Conservation (phyloP, 2,888 invertebrate species). For the Drosophila sordidapex region DNA sequence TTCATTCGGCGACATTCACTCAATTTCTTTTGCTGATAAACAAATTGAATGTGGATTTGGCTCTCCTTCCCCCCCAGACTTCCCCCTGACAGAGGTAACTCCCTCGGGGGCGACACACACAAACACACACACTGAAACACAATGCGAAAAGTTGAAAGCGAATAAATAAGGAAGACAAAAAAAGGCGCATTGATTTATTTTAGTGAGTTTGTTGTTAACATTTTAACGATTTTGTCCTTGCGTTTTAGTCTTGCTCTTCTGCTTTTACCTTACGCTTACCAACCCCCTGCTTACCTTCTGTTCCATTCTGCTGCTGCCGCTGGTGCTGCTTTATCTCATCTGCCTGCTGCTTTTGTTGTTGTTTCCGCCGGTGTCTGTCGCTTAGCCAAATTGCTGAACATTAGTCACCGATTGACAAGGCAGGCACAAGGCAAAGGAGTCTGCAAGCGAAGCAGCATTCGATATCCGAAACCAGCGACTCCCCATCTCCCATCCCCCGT, state of each 20-base stretch:
- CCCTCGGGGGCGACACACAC: slow-evolving; percentile 40
- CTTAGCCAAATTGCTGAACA: slow-evolving; percentile 80
- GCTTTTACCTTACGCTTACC: neutral
- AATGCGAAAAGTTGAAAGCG: slow-evolving; percentile 71
- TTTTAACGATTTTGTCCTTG: slow-evolving; percentile 81
- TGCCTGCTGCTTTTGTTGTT: slow-evolving; percentile 38
- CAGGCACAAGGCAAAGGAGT: slow-evolving; percentile 37
- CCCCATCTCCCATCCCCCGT: too few species aligned
- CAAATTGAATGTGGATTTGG: slow-evolving; percentile 82
- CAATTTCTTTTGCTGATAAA: slow-evolving; percentile 81
- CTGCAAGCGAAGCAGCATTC: slow-evolving; percentile 45
- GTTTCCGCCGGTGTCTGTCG: slow-evolving; percentile 74
- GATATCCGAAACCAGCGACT: slow-evolving; percentile 21
- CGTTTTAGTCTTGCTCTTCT: slow-evolving; percentile 57
- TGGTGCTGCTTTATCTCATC: slow-evolving; percentile 19
- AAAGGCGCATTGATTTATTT: slow-evolving; percentile 79
- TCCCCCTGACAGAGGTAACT: slow-evolving; percentile 3
- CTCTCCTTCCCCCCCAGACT: neutral
- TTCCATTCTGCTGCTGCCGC: neutral
- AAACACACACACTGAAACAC: slow-evolving; percentile 15
- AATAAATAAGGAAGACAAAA: slow-evolving; percentile 69
- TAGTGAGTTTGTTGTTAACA: slow-evolving; percentile 79
- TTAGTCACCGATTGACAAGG: slow-evolving; percentile 80
- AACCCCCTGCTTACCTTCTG: neutral
- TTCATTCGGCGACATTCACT: slow-evolving; percentile 79